Evolutionary conservation across 2,888 invertebrate genomes (phyloP), one percentile per base, ranked within the genome.

Genomic region (Strigamia maritima): DNA sequence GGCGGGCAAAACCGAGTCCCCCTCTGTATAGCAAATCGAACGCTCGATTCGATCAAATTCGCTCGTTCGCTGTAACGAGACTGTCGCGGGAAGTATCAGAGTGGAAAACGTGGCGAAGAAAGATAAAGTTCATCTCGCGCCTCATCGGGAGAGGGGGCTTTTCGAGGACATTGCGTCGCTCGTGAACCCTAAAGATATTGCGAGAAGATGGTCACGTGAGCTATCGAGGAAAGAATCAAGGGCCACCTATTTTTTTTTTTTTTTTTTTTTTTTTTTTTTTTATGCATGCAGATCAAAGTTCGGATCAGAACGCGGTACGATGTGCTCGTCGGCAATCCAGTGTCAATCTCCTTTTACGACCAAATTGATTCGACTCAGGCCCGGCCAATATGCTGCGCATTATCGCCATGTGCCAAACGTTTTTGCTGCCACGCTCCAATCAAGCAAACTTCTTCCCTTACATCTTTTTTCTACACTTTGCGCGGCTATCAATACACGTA

Each of bases 51-150:
- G 60, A 60, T 60, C 60, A 19, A 19, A 60, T 60, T n/a, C 16
- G 16, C 16, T 19, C 19, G 60, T 60, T 60, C 60, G 60, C 6
- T 60, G 60, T 60, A 60, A 2, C 19, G 60, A 10, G 60, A 60
- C 19, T 60, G 44, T n/a, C 60, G 60, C 60, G 60, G 4, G 60
- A 16, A 44, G 16, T 44, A 44, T 44, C 44, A 44, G 44, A 22
- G 60, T 12, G 60, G 60, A 24, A 60, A 60, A 60, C 60, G 60
- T 60, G 60, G 60, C 60, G 60, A 60, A 60, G 24, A 24, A 60
- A 60, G 60, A 60, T 60, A 60, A 60, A 60, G 60, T 60, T 60
- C 60, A 60, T 60, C 60, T 60, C 60, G 60, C 60, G 60, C 60
- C 60, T 60, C 60, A 60, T 60, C 60, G 60, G 60, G 60, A 60